Evolutionary conservation across 2,888 invertebrate species (phyloP).

Genomic region (Torymus auratus): DNA sequence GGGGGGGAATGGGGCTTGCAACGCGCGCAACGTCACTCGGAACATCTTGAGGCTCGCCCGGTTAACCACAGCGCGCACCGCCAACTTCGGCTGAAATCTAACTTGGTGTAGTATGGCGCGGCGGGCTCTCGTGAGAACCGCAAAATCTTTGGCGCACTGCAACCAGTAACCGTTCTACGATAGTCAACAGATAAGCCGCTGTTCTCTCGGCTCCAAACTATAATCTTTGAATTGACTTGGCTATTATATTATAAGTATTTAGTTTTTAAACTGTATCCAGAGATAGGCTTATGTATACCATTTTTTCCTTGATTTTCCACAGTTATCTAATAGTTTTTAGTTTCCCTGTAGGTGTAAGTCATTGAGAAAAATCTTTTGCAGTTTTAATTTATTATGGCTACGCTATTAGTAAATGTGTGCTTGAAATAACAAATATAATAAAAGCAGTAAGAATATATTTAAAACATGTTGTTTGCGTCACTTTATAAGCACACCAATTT

Average conservation of each 20-base stretch:
- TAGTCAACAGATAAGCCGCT: slow-evolving; percentile 1
- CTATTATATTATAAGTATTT: too few relatives aligned
- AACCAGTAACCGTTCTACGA: slow-evolving; percentile 10
- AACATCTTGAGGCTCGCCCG: slow-evolving; percentile 29
- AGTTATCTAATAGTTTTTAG: too few relatives aligned
- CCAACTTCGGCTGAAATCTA: slow-evolving; percentile 49
- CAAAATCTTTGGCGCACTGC: slow-evolving; percentile 25
- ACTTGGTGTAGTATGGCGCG: slow-evolving; percentile 37
- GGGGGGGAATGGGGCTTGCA: too few relatives aligned
- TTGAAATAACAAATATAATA: too few relatives aligned
- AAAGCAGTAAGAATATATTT: too few relatives aligned
- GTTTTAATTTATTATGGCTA: too few relatives aligned
- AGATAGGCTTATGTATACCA: not conserved
- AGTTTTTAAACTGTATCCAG: too few relatives aligned
- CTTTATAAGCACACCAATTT: too few relatives aligned
- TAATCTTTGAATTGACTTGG: not conserved
- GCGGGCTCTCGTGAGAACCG: slow-evolving; percentile 30
- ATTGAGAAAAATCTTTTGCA: too few relatives aligned
- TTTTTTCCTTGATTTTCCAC: not conserved
- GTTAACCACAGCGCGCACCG: slow-evolving; percentile 23
- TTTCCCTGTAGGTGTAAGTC: too few relatives aligned
- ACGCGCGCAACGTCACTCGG: not conserved
- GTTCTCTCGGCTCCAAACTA: not conserved
- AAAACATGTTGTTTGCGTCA: too few relatives aligned
- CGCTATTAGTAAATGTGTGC: too few relatives aligned